Base-by-base conservation (phyloP, 2,113 vertebrate genomes). In the Pardalotus punctatus region DNA sequence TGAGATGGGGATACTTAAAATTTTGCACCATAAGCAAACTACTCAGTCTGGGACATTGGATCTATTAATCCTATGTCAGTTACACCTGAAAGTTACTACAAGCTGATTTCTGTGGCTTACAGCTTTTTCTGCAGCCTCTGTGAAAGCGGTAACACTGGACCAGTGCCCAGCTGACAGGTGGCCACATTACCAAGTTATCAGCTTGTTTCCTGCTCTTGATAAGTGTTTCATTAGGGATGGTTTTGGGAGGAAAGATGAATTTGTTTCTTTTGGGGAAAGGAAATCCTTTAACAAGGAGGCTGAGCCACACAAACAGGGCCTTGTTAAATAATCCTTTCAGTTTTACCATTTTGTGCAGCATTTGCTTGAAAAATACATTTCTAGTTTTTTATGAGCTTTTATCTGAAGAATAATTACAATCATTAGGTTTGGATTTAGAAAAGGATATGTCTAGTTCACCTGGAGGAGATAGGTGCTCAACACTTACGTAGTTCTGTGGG, bases 181-280 rank as follows among this genome's bases (percentile, higher is more conserved):
- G 87, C 45, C 73, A 70, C 70, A 70, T 93, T 94, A 81, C 64
- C 89, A 67, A 74, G 82, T 88, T 88, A 86, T 88, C 67, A 50
- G 58, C 71, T 80, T 17, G 3, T 88, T 96, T 94, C 67, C 51
- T 96, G 27, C 45, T 86, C 79, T 88, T 88, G 90, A 28, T 93
- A 94, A 95, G 93, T 95, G 85, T 94, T 94, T 94, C 67, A 83
- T 95, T 92, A 74, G 85, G 64, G 28, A 35, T 90, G 36, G 35
- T 81, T 90, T 86, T 66, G 54, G 38, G 81, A 93, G 35, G 43
- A 91, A 90, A 85, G 31, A 20, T 81, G 90, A 54, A 36, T 90
- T 87, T 85, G 6, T 80, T 94, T 78, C 79, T 86, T 66, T 38
- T 1, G 1, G 28, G 13, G 51, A 66, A 65, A 67, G 48, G 40